Percentiles rank a stretch among this genome's conserved stretches.
These are phyloP conservation scores for Timema podura DNA, from an alignment of 2,888 invertebrate species.

Conservation along the genomic window DNA sequence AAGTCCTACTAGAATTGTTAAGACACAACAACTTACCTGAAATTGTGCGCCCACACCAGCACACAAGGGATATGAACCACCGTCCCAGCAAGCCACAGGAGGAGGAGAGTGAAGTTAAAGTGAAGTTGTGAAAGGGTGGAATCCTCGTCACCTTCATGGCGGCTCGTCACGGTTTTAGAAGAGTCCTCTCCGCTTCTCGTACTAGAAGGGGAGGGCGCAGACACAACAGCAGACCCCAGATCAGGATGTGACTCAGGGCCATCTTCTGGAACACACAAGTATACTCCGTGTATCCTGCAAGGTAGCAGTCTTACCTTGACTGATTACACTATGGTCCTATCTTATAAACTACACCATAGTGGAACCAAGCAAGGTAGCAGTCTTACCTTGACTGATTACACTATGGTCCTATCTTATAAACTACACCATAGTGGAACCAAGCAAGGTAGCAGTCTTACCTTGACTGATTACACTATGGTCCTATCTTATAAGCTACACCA, in stretches of 20 bases:
- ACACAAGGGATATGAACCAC: slow-evolving; percentile 67
- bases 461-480: too few relatives aligned
- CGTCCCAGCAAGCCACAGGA: slow-evolving; percentile 62
- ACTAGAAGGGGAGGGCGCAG: background rate
- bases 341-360: too few relatives aligned
- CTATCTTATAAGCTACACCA: too few relatives aligned
- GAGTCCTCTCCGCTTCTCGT: slow-evolving; percentile 24
- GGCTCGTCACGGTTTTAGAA: background rate
- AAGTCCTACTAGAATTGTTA: too few relatives aligned
- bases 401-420: too few relatives aligned
- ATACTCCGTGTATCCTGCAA: too few relatives aligned
- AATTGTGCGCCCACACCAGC: slow-evolving; percentile 77
- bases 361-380: too few relatives aligned
- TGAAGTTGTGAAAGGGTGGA: slow-evolving; percentile 52
- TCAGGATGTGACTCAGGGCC: background rate
- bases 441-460: too few relatives aligned
- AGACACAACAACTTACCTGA: slow-evolving; percentile 54
- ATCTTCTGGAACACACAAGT: background rate
- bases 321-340: too few relatives aligned
- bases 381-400: too few relatives aligned
- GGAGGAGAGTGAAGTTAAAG: slow-evolving; percentile 69
- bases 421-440: too few relatives aligned
- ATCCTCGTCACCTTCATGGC: slow-evolving; percentile 30
- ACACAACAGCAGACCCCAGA: background rate
- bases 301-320: too few relatives aligned